Conservation (phyloP, 2,888 invertebrate species). For the Actias luna region DNA sequence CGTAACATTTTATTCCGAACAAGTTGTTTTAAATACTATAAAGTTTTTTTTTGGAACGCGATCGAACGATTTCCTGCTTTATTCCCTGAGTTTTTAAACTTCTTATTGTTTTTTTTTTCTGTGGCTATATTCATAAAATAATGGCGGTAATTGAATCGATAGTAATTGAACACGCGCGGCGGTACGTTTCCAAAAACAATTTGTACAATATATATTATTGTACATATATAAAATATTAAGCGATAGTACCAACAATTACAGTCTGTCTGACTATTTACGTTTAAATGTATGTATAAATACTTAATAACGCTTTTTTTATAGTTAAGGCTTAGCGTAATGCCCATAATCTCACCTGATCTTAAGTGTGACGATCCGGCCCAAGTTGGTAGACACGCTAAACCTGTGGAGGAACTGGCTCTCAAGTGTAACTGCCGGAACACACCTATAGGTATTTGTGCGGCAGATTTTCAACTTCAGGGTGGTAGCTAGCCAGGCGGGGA, state of each 20-base stretch:
- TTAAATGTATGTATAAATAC: no score
- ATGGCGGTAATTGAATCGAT: constrained; percentile 5
- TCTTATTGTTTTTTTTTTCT: neutral
- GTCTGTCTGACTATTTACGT: neutral
- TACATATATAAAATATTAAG: neutral
- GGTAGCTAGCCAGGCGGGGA: no score
- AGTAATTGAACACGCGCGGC: constrained; percentile 8
- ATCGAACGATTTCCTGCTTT: neutral
- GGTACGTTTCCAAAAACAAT: neutral
- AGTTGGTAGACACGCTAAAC: no score
- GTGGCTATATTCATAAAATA: neutral
- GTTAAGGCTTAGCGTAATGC: no score
- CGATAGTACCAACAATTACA: neutral
- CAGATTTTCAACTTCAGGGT: no score
- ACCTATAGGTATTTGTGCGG: no score
- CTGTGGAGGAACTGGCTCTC: no score
- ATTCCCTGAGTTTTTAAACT: neutral
- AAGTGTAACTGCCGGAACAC: no score
- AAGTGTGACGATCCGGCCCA: no score
- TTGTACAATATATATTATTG: neutral
- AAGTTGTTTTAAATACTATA: constrained; percentile 9
- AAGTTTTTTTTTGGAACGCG: neutral
- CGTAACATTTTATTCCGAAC: constrained; percentile 1
- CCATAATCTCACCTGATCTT: no score
- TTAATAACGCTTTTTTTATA: no score